Base-by-base conservation (phyloP, 2,797 vertebrate species). In the Setipinna tenuifilis region DNA sequence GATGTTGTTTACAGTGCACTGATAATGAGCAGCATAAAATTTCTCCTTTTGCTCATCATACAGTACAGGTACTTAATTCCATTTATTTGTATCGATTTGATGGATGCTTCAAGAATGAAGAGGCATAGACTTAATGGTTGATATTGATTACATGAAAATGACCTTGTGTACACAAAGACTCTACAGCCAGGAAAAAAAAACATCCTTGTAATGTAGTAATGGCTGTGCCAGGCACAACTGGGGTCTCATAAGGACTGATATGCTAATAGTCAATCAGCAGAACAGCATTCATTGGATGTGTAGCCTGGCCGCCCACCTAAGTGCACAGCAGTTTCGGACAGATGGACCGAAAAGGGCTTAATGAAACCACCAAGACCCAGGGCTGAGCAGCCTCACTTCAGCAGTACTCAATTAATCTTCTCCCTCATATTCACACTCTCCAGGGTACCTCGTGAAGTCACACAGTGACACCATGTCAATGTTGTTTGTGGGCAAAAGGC, bases 11-110 rank as follows among this genome's bases (percentile, higher is more conserved):
- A 91, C 92, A 92, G 91, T 91, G 88, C 89, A 91, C 92, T 94
- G 94, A 95, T 94, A 93, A 95, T 93, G 92, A 93, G 91, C 91
- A 87, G 91, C 90, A 93, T 92, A 94, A 93, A 90, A 94, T 95
- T 83, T 94, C 90, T 92, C 87, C 88, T 93, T 91, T 85, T 87
- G 80, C 48, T 82, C 58, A 75, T 35, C 59, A 57, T 71, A 83
- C 28, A 84, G 86, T 90, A 91, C 92, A 91, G 89, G 90, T 93
- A 93, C 93, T 93, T 95, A 94, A 94, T 95, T 94, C 93, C 91
- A 94, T 95, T 94, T 94, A 93, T 93, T 93, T 91, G 87, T 90
- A 95, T 94, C 90, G 93, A 95, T 95, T 94, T 93, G 92, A 93
- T 85, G 92, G 93, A 91, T 90, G 87, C 91, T 94, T 92, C 92